Conservation (phyloP, 1,140 invertebrate species). For the Lamellibrachia luymesi region DNA sequence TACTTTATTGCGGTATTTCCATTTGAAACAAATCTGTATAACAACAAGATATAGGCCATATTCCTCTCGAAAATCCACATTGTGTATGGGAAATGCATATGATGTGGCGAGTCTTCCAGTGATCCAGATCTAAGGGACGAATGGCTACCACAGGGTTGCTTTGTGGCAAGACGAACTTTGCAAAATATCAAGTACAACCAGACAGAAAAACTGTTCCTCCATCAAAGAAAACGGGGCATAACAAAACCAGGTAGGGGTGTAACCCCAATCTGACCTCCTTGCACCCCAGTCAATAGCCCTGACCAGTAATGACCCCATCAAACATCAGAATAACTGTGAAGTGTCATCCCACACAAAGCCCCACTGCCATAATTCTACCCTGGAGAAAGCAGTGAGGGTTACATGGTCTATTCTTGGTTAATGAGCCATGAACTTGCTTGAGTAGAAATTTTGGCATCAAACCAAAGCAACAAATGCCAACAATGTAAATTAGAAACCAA, state of each 20-base stretch:
- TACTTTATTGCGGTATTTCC: no score
- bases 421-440: background rate
- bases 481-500: background rate
- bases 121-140: no score
- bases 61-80: no score
- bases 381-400: background rate
- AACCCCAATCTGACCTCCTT: background rate
- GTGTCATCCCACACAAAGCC: background rate
- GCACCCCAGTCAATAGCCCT: background rate
- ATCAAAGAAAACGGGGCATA: background rate
- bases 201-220: background rate
- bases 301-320: background rate
- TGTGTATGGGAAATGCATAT: no score
- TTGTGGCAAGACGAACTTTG: background rate
- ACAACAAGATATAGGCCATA: no score
- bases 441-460: background rate
- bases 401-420: background rate
- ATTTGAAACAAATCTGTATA: no score
- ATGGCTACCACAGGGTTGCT: background rate
- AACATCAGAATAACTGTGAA: background rate
- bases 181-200: background rate
- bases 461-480: background rate
- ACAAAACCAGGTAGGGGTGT: background rate
- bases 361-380: background rate
- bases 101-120: no score